These are phyloP conservation scores for Sandelia bainsii DNA, from an alignment of 2,797 vertebrate genomes.

Conservation along the genomic window DNA sequence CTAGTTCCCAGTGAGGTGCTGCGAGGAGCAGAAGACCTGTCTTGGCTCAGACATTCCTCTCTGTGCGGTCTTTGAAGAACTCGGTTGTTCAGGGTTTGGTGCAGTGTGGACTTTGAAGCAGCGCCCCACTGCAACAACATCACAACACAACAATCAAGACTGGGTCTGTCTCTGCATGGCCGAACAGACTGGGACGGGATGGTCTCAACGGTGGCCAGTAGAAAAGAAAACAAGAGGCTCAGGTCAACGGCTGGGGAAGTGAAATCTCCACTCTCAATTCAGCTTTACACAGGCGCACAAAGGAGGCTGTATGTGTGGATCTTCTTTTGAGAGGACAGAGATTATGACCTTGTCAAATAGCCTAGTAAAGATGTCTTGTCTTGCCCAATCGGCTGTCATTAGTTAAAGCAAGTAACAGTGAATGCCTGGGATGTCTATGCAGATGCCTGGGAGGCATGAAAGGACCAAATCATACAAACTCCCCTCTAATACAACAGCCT, in stretches of 20 bases:
- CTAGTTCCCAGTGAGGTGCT: slow-evolving; percentile 60
- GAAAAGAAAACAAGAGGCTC: slow-evolving; percentile 78
- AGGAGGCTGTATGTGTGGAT: slow-evolving; percentile 70
- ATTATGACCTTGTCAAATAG: slow-evolving; percentile 77
- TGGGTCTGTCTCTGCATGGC: slow-evolving; percentile 44
- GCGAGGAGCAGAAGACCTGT: slow-evolving; percentile 53
- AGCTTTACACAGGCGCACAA: slow-evolving; percentile 66
- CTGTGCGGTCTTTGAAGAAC: slow-evolving; percentile 48
- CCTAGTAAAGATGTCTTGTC: slow-evolving; percentile 76
- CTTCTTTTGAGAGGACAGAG: slow-evolving; percentile 72
- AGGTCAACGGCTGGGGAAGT: slow-evolving; percentile 74
- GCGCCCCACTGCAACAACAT: slow-evolving; percentile 80
- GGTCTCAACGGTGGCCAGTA: slow-evolving; percentile 66
- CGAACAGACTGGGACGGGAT: slow-evolving; percentile 54
- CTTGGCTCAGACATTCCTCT: slow-evolving; percentile 65
- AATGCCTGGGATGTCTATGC: slow-evolving; percentile 77
- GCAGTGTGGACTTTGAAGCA: slow-evolving; percentile 59
- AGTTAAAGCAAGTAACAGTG: slow-evolving; percentile 76
- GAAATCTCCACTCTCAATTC: slow-evolving; percentile 69
- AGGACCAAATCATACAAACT: slow-evolving; percentile 79
- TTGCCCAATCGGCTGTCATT: slow-evolving; percentile 70
- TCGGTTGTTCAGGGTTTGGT: slow-evolving; percentile 52
- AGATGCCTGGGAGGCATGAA: slow-evolving; percentile 77
- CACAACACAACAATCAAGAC: slow-evolving; percentile 74
- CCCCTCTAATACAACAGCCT: slow-evolving; percentile 69